Base-by-base conservation (phyloP, 2,113 vertebrate species). In the Tor tambroides region DNA sequence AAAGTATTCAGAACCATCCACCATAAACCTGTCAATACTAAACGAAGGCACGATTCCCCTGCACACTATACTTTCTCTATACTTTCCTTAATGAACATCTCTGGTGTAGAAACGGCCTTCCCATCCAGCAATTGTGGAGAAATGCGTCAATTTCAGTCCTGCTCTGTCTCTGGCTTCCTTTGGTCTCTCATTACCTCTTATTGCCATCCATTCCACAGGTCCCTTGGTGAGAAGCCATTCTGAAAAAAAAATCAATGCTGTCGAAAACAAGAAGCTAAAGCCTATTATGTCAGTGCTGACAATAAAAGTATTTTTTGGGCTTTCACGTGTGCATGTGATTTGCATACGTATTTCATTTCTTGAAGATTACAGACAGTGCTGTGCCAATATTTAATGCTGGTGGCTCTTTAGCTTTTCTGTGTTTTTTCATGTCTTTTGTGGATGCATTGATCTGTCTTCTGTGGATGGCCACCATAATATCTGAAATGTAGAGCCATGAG, bases 201-300 rank as follows among this genome's bases (percentile, higher is more conserved):
- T 46, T 46, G 11, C 43, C 43, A 46, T 46, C 43, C 43, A 46
- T 2, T 46, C 43, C 43, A 46, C 10, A 4, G 43, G 43, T 46
- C 43, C 43, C 43, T 46, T 46, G 43, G 11, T 46, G 43, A 46
- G 43, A 46, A 46, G 43, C 43, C 43, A 46, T 46, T 46, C 11
- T 46, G 8, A 41, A 41, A 11, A 67, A 21, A 41, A 43, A 79
- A 82, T 82, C 61, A 82, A 82, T 82, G 41, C 41, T 82, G 35
- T 67, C 26, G 80, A 82, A 63, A 63, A 82, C 61, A 82, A 46
- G 26, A 82, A 21, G 15, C 80, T 49, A 67, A 82, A 67, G 41
- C n/a, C 80, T 49, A 82, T 67, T 82, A 82, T 49, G 61, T 82
- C 54, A 82, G 38, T 6, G 61, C 2, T 1, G 2, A 67, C n/a